Evolutionary conservation across 2,113 vertebrate species (phyloP).

Genomic region (Cinclus cinclus): DNA sequence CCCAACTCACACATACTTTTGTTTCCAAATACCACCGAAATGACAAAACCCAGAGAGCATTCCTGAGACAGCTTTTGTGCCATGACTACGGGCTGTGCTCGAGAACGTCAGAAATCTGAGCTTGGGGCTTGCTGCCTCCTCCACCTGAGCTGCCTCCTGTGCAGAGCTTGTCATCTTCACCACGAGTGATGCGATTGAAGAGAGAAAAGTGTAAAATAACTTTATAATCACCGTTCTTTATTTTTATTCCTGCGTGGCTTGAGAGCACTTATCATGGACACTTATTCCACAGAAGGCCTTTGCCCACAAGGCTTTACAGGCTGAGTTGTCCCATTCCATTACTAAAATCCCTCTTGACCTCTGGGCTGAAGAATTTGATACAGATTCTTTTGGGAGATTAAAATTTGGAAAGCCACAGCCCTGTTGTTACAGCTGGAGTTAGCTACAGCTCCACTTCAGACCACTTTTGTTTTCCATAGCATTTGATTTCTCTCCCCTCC

Average conservation of each 20-base stretch:
- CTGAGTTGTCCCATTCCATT: slow-evolving; percentile 9
- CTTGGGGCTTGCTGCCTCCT: not conserved
- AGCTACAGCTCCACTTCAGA: slow-evolving; percentile 6
- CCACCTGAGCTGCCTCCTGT: not conserved
- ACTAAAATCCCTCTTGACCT: slow-evolving; percentile 24
- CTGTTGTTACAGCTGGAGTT: slow-evolving; percentile 60
- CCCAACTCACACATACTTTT: not conserved
- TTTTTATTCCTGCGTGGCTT: not conserved
- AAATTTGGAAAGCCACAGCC: slow-evolving; percentile 44
- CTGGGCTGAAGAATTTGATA: slow-evolving; percentile 40
- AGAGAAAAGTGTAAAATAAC: not conserved
- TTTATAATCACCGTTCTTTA: not conserved
- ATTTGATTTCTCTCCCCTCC: slow-evolving; percentile 36
- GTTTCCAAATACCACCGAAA: not conserved
- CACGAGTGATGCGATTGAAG: not conserved
- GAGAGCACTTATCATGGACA: not conserved
- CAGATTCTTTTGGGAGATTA: slow-evolving; percentile 42
- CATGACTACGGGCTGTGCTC: not conserved
- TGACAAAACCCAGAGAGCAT: slow-evolving; percentile 37
- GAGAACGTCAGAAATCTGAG: not conserved
- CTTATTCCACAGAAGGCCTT: not conserved
- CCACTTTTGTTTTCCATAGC: slow-evolving; percentile 33
- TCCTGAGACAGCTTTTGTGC: not conserved
- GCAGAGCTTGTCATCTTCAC: not conserved
- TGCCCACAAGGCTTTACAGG: not conserved